A percentile compares a stretch with the other conserved stretches of the same genome.
Evolutionary conservation across 2,888 invertebrate species (phyloP).

Genomic region (Molanna angustata): DNA sequence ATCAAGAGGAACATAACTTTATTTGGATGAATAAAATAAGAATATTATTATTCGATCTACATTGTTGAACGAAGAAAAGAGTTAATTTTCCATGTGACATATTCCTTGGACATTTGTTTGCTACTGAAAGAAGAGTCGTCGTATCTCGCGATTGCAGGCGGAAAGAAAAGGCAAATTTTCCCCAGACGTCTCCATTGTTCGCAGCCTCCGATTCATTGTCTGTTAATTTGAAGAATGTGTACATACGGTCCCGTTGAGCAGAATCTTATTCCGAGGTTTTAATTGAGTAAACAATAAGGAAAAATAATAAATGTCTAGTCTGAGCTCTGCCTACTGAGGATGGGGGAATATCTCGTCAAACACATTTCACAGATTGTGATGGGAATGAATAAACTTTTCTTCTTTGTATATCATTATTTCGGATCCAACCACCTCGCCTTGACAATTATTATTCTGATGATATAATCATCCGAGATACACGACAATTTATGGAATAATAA

Average conservation of each 20-base stretch:
- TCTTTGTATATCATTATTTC: constrained; percentile 17
- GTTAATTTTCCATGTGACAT: constrained; percentile 14
- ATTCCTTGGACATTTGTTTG: constrained; percentile 10
- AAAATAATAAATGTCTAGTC: constrained; percentile 28
- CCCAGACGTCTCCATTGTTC: constrained; percentile 31
- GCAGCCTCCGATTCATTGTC: constrained; percentile 29
- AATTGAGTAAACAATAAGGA: constrained; percentile 34
- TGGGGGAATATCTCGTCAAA: constrained; percentile 23
- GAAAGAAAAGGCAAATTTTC: constrained; percentile 31
- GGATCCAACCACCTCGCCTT: no score
- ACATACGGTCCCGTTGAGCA: constrained; percentile 22
- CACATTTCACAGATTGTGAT: constrained; percentile 18
- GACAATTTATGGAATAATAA: no score
- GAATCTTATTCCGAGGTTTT: constrained; percentile 32
- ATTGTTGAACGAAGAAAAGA: no score
- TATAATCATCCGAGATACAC: no score
- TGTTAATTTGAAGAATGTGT: constrained; percentile 33
- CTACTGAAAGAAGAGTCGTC: constrained; percentile 15
- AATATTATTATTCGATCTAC: no score
- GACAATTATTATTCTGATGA: no score
- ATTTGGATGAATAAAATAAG: no score
- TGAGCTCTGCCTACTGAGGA: not conserved
- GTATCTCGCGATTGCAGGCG: constrained; percentile 23
- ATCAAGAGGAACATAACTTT: no score
- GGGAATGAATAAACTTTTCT: constrained; percentile 10